Evolutionary conservation across 2,888 invertebrate genomes (phyloP), one percentile per base, ranked within the genome.

Genomic region (Agonopterix subpropinquella): DNA sequence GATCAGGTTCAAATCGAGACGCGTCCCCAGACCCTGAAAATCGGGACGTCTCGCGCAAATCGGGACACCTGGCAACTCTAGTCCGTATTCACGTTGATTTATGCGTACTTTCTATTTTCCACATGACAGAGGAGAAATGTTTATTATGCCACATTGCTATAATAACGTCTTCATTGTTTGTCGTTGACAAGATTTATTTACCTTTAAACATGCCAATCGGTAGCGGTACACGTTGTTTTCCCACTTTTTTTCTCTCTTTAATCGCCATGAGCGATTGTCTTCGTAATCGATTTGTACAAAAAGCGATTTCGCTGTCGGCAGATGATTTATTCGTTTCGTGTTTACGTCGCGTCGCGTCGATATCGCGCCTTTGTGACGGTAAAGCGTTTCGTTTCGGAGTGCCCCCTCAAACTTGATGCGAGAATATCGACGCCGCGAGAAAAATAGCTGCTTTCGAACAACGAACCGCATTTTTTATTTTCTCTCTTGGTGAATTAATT

Each of bases 291-390:
- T 79, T 73, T 67, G 68, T 69, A 66, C 58, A 61, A 60, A 60
- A 62, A 67, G 62, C 66, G 70, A 73, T 73, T 72, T 64, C 61
- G 63, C 57, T 67, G 64, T 69, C 68, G 67, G 51, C 54, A 57
- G 70, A 75, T 79, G 80, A 82, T 81, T 82, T 80, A 83, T 80
- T 73, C 75, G 72, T 61, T 66, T 66, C 64, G 64, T 73, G 74
- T 76, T 77, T 70, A 70, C 66, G 59, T 62, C 65, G 64, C 66
- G 59, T 62, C 65, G 64, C 67, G 62, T 65, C 65, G 70, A 74
- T 73, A 69, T 70, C 68, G 64, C 63, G 54, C 65, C 72, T 77
- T 77, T 78, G 74, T 76, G 71, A 68, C 70, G 71, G 61, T 70
- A 70, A 74, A 70, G 62, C 65, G 65, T 61, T 66, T 54, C 65